Conservation (phyloP, 2,797 vertebrate species). For the Carcharodon carcharias region DNA sequence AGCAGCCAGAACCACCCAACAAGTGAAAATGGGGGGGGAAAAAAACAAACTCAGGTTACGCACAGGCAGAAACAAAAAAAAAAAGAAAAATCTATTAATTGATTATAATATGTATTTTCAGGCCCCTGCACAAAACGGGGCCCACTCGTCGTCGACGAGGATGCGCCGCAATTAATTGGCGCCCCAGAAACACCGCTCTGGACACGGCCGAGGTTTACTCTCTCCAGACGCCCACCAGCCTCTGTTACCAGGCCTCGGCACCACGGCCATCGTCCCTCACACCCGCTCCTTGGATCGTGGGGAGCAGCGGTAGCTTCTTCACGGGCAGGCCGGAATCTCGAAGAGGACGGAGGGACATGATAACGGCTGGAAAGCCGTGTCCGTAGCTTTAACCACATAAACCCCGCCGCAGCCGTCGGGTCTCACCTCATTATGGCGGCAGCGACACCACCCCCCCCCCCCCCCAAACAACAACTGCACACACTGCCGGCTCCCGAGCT, state of each 20-base stretch:
- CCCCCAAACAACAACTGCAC: no score
- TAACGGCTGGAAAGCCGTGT: neutral
- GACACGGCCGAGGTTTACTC: neutral
- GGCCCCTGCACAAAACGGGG: no score
- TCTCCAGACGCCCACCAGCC: neutral
- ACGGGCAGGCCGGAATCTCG: neutral
- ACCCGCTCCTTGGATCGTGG: neutral
- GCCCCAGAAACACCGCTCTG: no score
- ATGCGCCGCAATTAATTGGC: neutral
- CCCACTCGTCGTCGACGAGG: neutral
- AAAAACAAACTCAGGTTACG: no score
- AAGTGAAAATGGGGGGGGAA: neutral
- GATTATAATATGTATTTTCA: no score
- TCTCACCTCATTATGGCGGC: neutral
- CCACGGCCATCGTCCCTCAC: neutral
- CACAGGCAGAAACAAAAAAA: neutral
- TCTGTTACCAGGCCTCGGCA: neutral
- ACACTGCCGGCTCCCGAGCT: no score
- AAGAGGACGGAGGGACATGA: no score
- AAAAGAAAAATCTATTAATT: neutral
- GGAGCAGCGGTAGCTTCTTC: neutral
- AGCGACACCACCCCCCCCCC: no score
- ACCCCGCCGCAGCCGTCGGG: neutral
- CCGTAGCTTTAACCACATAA: neutral
- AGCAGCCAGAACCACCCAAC: neutral